Percentiles rank a stretch among this genome's conserved stretches.
These are phyloP conservation scores for Anser cygnoides DNA, from an alignment of 2,113 vertebrate species.

Conservation along the genomic window DNA sequence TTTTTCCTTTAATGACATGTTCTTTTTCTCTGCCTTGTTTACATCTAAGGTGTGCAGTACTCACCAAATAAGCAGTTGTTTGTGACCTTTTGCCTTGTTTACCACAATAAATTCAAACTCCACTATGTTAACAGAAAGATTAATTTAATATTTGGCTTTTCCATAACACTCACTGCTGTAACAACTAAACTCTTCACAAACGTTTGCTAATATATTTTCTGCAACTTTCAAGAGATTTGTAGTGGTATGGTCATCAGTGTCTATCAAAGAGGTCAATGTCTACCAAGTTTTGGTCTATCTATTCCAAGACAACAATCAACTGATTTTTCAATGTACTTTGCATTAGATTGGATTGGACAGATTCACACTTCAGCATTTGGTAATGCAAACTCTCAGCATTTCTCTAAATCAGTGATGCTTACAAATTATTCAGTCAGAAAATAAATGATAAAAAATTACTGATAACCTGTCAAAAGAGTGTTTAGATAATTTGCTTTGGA, in stretches of 20 bases:
- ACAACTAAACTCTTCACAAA: background rate
- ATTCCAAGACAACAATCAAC: fast-evolving
- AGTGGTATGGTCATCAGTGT: background rate
- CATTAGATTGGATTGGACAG: background rate
- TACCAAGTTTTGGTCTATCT: background rate
- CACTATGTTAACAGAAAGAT: background rate
- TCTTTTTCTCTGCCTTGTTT: background rate
- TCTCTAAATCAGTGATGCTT: background rate
- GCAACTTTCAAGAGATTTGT: background rate
- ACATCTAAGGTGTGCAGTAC: background rate
- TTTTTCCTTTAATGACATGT: background rate
- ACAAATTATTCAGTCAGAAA: background rate
- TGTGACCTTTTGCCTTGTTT: background rate
- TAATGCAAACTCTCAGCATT: background rate
- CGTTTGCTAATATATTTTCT: background rate
- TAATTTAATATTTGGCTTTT: background rate
- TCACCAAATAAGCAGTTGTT: background rate
- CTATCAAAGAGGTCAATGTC: background rate
- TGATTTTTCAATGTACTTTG: background rate
- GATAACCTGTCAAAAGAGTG: background rate
- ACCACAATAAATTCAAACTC: background rate
- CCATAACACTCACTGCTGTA: fast-evolving
- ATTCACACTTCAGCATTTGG: background rate
- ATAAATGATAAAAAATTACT: background rate
- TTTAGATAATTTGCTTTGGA: background rate